Conservation (phyloP, 2,113 vertebrate genomes). For the Sus scrofa region DNA sequence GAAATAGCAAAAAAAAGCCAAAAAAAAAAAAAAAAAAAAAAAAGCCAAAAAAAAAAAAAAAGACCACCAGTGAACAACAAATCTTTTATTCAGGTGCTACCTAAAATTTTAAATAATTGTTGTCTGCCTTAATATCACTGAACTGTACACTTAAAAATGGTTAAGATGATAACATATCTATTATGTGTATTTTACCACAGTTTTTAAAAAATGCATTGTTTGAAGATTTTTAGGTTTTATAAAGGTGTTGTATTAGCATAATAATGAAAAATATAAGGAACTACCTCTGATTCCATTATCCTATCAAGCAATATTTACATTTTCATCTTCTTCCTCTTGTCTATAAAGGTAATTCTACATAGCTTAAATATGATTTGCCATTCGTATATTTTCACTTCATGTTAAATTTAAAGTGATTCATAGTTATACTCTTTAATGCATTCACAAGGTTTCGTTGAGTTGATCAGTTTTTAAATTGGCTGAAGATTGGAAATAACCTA, state of each 20-base stretch:
- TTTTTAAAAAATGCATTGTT: neutral
- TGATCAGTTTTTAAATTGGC: neutral
- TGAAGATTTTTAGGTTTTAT: neutral
- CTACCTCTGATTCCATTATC: neutral
- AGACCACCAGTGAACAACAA: neutral
- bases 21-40: too few species aligned
- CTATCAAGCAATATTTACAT: neutral
- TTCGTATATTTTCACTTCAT: neutral
- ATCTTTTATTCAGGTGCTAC: constrained; percentile 2
- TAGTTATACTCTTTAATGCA: neutral
- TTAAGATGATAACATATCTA: neutral
- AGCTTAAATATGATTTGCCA: neutral
- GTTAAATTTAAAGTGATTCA: neutral
- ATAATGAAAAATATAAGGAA: neutral
- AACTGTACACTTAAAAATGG: neutral
- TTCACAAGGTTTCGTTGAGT: constrained; percentile 4
- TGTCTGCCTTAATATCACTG: neutral
- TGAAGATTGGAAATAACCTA: neutral
- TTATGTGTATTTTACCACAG: neutral
- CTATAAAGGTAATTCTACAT: neutral
- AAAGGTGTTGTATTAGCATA: neutral
- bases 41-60: too few species aligned
- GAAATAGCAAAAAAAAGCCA: too few species aligned
- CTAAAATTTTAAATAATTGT: neutral
- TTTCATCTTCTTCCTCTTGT: constrained; percentile 3